phyloP scores from a whole-genome alignment of 2,888 invertebrate genomes.

The Caenorhabditis uteleia region DNA sequence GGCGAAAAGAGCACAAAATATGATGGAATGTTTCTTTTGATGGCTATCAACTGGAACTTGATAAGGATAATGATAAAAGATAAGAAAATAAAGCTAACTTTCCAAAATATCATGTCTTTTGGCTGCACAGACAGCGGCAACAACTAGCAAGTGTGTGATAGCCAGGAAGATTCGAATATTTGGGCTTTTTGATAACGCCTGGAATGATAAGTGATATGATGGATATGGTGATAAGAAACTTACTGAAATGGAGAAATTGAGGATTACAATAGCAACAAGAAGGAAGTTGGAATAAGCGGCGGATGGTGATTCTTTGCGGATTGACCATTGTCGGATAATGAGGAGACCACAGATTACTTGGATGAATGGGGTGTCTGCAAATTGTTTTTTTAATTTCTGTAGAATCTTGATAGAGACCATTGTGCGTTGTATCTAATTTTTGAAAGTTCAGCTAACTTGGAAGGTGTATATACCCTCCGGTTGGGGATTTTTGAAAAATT shows the following conservation, averaged over 20 bases:
- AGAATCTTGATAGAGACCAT: not conserved
- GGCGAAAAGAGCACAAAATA: slow-evolving; percentile 3
- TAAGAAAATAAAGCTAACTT: too few species aligned
- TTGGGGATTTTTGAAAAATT: too few species aligned
- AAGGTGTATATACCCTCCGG: too few species aligned
- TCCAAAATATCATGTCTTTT: too few species aligned
- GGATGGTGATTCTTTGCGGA: slow-evolving; percentile 21
- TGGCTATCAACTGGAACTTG: not conserved
- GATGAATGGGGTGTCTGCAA: slow-evolving; percentile 35
- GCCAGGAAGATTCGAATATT: slow-evolving; percentile 9
- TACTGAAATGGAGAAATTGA: slow-evolving; percentile 18
- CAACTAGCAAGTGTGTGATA: not conserved
- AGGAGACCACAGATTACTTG: slow-evolving; percentile 28
- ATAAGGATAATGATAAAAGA: not conserved
- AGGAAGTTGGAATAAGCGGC: slow-evolving; percentile 20
- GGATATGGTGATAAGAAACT: not conserved
- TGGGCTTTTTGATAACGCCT: slow-evolving; percentile 3
- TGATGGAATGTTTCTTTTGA: not conserved
- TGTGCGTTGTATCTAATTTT: too few species aligned
- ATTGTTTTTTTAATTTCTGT: not conserved
- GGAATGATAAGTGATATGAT: not conserved
- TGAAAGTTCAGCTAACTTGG: too few species aligned
- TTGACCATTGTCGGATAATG: slow-evolving; percentile 27
- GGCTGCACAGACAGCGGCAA: slow-evolving; percentile 1
- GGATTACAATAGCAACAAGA: slow-evolving; percentile 9